Conservation (phyloP, 35 echinoderm and acorn worm species). For the Apostichopus parvimensis region DNA sequence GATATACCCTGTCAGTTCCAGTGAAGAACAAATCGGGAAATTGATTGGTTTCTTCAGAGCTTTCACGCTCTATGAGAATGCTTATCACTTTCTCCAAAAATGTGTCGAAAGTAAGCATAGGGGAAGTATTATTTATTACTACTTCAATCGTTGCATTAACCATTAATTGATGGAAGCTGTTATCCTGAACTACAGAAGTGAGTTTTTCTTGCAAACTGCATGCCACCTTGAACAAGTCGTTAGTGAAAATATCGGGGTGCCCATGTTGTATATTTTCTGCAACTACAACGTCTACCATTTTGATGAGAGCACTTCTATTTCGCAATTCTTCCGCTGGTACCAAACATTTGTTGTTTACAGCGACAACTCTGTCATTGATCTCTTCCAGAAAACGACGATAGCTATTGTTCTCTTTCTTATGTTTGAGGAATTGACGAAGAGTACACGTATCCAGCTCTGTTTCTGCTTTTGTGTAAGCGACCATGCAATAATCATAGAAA, state of each 20-base stretch:
- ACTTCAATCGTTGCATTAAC: too few species aligned
- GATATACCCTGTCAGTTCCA: too few species aligned
- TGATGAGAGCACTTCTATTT: neutral
- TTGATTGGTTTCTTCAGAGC: too few species aligned
- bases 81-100: neutral
- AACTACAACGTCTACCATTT: neutral
- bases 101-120: neutral
- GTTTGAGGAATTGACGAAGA: neutral
- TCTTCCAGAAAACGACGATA: neutral
- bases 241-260: neutral
- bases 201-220: too few species aligned
- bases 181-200: too few species aligned
- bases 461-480: neutral
- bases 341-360: too few species aligned
- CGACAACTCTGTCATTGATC: too few species aligned
- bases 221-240: neutral
- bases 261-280: neutral
- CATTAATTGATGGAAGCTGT: too few species aligned
- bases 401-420: neutral
- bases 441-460: neutral
- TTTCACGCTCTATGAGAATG: neutral
- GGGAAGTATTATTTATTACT: too few species aligned
- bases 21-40: too few species aligned
- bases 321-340: neutral
- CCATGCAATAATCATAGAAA: neutral